phyloP scores from a whole-genome alignment of 2,888 invertebrate genomes.

The Stomorhina lunata region DNA sequence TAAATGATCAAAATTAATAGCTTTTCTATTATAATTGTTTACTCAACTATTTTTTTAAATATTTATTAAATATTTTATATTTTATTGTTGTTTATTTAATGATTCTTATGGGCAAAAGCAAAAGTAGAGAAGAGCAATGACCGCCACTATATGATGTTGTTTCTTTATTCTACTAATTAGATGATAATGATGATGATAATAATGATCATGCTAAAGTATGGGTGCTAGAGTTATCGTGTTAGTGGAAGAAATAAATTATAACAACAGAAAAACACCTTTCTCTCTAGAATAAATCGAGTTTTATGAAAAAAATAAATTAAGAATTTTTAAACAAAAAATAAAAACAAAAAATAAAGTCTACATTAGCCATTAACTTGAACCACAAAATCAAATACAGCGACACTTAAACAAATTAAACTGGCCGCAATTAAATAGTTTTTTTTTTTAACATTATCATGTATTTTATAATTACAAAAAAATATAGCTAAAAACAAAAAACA shows the following conservation, averaged over 20 bases:
- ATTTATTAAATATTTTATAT: not conserved
- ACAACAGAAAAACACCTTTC: constrained; percentile 39
- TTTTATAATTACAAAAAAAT: constrained; percentile 1
- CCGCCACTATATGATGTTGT: constrained; percentile 17
- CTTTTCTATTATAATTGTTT: not conserved
- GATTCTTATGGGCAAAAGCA: constrained; percentile 32
- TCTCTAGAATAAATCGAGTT: constrained; percentile 32
- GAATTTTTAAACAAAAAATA: not conserved
- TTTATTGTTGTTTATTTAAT: constrained; percentile 5
- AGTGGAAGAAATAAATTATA: not conserved
- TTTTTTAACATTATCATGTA: constrained; percentile 18
- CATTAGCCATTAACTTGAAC: no score
- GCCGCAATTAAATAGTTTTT: not conserved
- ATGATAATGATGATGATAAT: not conserved
- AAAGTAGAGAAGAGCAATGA: constrained; percentile 61
- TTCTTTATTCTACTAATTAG: constrained; percentile 47
- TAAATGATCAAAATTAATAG: constrained; percentile 1
- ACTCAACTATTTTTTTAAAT: not conserved
- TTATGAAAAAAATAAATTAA: not conserved
- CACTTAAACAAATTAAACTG: not conserved
- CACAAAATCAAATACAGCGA: not conserved
- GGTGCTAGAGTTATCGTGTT: not conserved
- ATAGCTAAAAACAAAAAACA: not conserved
- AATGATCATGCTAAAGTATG: not conserved
- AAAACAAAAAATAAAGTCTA: not conserved